Percentiles rank a stretch among this genome's conserved stretches.
These are phyloP conservation scores for Malurus splendens DNA, from an alignment of 2,797 vertebrate species.

Conservation along the genomic window DNA sequence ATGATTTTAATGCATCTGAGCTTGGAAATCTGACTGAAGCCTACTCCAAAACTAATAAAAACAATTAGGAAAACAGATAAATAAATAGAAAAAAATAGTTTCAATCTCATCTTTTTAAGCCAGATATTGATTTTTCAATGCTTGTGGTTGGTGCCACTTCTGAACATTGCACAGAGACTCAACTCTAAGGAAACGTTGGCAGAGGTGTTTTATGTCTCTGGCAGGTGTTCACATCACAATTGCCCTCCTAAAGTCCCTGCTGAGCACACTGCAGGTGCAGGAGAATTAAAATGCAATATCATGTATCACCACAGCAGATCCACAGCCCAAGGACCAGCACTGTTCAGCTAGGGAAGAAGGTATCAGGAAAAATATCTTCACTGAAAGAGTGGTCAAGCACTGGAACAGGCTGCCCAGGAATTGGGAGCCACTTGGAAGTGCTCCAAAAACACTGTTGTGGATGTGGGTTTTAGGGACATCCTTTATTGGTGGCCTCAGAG, in stretches of 20 bases:
- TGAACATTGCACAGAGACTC: neutral
- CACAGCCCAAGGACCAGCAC: neutral
- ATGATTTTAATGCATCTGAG: neutral
- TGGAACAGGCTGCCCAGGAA: neutral
- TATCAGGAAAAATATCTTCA: neutral
- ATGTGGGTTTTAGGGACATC: neutral
- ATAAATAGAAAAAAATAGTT: neutral
- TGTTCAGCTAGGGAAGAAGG: neutral
- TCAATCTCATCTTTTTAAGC: neutral
- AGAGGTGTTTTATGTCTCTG: neutral
- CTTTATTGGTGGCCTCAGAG: neutral
- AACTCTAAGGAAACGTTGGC: fast-evolving
- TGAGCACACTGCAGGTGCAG: neutral
- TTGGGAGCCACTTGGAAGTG: neutral
- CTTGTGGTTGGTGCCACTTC: neutral
- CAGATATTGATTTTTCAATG: neutral
- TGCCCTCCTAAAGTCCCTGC: neutral
- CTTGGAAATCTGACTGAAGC: neutral
- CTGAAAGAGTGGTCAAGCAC: neutral
- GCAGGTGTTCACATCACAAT: neutral
- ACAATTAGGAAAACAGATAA: neutral
- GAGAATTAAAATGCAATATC: neutral
- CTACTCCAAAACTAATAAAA: neutral
- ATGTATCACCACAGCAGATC: neutral
- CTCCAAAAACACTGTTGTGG: no score